These are phyloP conservation scores for Ostrea denselamellosa DNA, from an alignment of 1,140 invertebrate genomes.

Conservation along the genomic window DNA sequence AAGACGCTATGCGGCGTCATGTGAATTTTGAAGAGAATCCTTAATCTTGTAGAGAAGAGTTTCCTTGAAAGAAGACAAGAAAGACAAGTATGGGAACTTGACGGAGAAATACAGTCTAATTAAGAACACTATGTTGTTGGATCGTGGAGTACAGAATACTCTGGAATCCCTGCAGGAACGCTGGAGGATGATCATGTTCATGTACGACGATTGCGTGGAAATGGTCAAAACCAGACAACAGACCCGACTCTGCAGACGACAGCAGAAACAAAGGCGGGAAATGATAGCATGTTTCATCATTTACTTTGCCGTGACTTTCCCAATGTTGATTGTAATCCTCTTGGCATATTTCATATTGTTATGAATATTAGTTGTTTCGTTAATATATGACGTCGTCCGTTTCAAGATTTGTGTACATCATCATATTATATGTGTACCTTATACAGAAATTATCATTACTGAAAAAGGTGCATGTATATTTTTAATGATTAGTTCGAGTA, in stretches of 20 bases:
- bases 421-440: too few species aligned
- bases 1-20: too few species aligned
- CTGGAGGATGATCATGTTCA: constrained; percentile 70
- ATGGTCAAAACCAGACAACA: constrained; percentile 45
- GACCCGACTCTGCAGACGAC: neutral
- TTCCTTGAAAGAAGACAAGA: constrained; percentile 52
- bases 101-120: constrained; percentile 62
- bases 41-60: constrained; percentile 62
- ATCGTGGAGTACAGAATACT: constrained; percentile 61
- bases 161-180: constrained; percentile 66
- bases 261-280: constrained; percentile 30
- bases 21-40: neutral
- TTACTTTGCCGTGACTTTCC: constrained; percentile 36
- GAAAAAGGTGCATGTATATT: too few species aligned
- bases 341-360: constrained; percentile 44
- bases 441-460: too few species aligned
- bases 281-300: constrained; percentile 43
- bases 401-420: too few species aligned
- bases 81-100: constrained; percentile 61
- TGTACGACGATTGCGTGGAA: constrained; percentile 69
- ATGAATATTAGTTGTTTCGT: neutral
- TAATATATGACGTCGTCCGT: too few species aligned
- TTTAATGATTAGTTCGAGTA: too few species aligned
- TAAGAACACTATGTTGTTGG: constrained; percentile 58
- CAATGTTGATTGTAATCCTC: constrained; percentile 16